Evolutionary conservation across 2,113 vertebrate species (phyloP), one percentile per base, ranked within the genome.

Genomic region (Junco hyemalis): DNA sequence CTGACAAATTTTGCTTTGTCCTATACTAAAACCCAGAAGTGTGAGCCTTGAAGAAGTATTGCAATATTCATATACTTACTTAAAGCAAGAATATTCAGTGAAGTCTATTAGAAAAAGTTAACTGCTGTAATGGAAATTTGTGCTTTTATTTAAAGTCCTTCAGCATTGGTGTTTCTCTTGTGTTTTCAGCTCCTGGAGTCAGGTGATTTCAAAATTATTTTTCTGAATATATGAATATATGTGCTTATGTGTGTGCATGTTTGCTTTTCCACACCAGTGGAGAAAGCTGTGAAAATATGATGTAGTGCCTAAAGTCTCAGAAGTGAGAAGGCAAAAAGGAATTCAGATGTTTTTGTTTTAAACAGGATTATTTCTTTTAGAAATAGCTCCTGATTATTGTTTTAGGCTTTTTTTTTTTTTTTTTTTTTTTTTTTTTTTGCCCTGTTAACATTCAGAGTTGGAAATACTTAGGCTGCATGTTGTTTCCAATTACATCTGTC

Each of bases 401-500:
- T 81, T 72, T 64, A 51, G 24, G n/a, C 47, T 9, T 8, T 33
- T 24, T 83, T 23, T 60, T 12, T 86, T 24, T 83, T 22, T 60
- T 12, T 86, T 9, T 8, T 33, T 24, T 83, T 23, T 60, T 12
- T 86, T 56, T 88, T 51, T 44, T 66, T 44, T 81, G 3, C 61
- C 25, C 80, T 81, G 26, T 85, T 92, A 95, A 88, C 61, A 61
- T 74, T 66, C 70, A 74, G 18, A 21, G 16, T 38, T 90, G 51
- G 56, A 83, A 90, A 76, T 57, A 78, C 25, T 91, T 61, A 44
- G 60, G 20, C 50, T 85, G 42, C 38, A n/a, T 83, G 57, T 90
- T 95, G 63, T 87, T 82, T 84, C 45, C 50, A 93, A 31, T 92
- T 92, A 61, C 88, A 86, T 66, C 76, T 88, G 71, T 88, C 71